These are phyloP conservation scores for Leptatherina wallacei DNA, from an alignment of 2,797 vertebrate genomes.

Conservation along the genomic window DNA sequence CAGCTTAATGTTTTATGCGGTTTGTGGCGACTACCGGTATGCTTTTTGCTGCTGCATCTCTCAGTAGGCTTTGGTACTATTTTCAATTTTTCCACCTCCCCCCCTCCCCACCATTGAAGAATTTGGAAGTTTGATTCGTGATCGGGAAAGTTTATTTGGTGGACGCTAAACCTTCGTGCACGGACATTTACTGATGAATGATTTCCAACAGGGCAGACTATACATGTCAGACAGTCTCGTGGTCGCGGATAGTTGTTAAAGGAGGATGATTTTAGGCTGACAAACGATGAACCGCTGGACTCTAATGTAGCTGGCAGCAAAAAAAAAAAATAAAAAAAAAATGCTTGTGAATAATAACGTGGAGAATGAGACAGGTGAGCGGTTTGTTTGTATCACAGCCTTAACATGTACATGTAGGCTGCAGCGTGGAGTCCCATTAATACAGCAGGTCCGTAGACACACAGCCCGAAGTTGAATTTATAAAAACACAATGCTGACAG, in stretches of 20 bases:
- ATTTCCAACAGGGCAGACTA: conserved; percentile 5
- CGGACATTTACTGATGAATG: conserved; percentile 18
- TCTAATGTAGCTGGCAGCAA: conserved; percentile 24
- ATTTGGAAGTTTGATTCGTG: conserved; percentile 42
- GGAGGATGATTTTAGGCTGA: conserved; percentile 6
- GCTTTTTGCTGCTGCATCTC: conserved; percentile 61
- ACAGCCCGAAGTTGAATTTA: conserved; percentile 59
- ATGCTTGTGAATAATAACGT: conserved; percentile 41
- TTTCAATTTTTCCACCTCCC: conserved; percentile 5
- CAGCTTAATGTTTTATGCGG: conserved; percentile 71
- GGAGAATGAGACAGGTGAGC: conserved; percentile 70
- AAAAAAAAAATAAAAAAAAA: background rate
- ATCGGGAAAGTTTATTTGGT: conserved; percentile 8
- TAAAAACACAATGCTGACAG: conserved; percentile 37
- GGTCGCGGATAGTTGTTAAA: background rate
- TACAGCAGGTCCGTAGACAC: conserved; percentile 35
- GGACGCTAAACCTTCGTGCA: conserved; percentile 12
- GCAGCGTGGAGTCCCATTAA: background rate
- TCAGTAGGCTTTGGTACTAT: conserved; percentile 36
- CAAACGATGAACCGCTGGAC: conserved; percentile 16
- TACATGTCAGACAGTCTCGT: background rate
- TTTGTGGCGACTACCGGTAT: conserved; percentile 59
- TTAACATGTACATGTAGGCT: conserved; percentile 16
- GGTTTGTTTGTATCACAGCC: conserved; percentile 48
- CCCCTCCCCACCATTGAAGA: background rate